Conservation (phyloP, 1,140 invertebrate species). For the Melanaphis sacchari region DNA sequence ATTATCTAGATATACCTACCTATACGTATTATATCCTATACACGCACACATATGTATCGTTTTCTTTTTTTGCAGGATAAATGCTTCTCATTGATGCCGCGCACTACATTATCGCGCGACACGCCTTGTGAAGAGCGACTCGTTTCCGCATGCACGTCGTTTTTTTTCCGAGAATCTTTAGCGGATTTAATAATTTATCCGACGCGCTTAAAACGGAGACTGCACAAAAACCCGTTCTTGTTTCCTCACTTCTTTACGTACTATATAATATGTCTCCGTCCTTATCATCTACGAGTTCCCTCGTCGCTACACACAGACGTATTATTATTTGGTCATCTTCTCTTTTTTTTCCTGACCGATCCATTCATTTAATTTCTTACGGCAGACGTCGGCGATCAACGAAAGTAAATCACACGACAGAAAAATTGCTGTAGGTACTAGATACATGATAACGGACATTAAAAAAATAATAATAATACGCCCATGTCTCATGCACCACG, state of each 20-base stretch:
- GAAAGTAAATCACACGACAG: slow-evolving; percentile 20
- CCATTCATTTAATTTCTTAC: slow-evolving; percentile 1
- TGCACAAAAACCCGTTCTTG: slow-evolving; percentile 43
- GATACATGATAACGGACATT: neutral
- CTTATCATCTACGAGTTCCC: neutral
- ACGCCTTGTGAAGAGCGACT: slow-evolving; percentile 56
- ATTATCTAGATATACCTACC: neutral
- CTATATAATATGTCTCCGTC: neutral
- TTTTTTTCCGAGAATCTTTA: slow-evolving; percentile 51
- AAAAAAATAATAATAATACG: neutral
- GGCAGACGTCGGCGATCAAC: neutral
- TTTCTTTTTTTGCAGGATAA: slow-evolving; percentile 44
- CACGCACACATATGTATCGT: neutral
- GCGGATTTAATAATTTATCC: slow-evolving; percentile 50
- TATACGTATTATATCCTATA: neutral
- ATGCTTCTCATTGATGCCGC: slow-evolving; percentile 51
- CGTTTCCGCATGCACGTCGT: slow-evolving; percentile 38
- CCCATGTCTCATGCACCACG: neutral
- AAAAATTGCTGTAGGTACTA: neutral
- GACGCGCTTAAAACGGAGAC: slow-evolving; percentile 30
- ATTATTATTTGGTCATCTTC: neutral
- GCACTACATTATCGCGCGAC: slow-evolving; percentile 45
- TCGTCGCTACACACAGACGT: neutral
- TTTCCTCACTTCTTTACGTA: slow-evolving; percentile 24
- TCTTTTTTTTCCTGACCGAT: neutral